Conservation (phyloP, 2,888 invertebrate genomes). For the Drosophila lutescens region DNA sequence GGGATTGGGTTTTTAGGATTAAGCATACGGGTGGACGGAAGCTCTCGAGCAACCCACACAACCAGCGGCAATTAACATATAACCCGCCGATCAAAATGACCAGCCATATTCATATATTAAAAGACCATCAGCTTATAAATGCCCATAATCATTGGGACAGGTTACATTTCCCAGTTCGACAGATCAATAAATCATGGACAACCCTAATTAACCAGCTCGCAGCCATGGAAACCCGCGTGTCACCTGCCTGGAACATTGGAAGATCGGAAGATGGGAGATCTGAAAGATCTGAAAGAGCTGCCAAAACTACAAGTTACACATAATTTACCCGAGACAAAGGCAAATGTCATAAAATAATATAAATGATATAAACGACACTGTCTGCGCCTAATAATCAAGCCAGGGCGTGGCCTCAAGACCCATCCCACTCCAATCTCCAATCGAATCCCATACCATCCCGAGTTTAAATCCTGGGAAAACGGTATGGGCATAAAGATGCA, state of each 20-base stretch:
- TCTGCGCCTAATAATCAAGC: constrained; percentile 72
- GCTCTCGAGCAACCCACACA: constrained; percentile 11
- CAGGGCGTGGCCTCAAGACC: constrained; percentile 57
- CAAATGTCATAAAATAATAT: constrained; percentile 75
- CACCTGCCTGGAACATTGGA: constrained; percentile 56
- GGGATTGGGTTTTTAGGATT: neutral
- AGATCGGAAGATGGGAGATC: constrained; percentile 4
- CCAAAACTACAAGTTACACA: constrained; percentile 64
- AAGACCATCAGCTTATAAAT: constrained; percentile 62
- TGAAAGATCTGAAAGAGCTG: constrained; percentile 5
- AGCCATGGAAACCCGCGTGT: constrained; percentile 44
- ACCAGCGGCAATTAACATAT: constrained; percentile 65
- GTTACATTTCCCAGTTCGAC: constrained; percentile 48
- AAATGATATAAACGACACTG: constrained; percentile 80
- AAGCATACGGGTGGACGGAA: constrained; percentile 16
- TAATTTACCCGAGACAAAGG: constrained; percentile 57
- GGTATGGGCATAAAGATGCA: constrained; percentile 54
- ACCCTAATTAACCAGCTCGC: constrained; percentile 72
- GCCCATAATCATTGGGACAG: constrained; percentile 61
- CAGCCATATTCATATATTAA: constrained; percentile 55
- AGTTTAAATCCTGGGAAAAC: constrained; percentile 40
- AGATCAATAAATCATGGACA: constrained; percentile 74
- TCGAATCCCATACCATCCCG: constrained; percentile 20
- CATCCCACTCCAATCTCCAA: constrained; percentile 10
- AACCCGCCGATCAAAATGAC: constrained; percentile 22